These are phyloP conservation scores for Antidorcas marsupialis DNA, from an alignment of 2,113 vertebrate genomes.

Conservation along the genomic window DNA sequence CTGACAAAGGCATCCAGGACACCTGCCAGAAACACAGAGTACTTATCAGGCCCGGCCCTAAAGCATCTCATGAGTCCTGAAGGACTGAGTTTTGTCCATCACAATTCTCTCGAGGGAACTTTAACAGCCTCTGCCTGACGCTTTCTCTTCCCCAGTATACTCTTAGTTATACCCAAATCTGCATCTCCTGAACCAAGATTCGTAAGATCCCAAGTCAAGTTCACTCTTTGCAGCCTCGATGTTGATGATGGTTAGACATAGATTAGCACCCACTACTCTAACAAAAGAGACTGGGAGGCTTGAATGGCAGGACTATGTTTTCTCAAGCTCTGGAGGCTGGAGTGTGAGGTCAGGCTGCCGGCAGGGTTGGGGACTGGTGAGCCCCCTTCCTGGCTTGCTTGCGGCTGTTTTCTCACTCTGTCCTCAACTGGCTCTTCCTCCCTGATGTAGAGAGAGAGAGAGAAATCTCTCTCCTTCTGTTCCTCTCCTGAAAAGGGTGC, in stretches of 20 bases:
- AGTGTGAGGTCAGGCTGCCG: neutral
- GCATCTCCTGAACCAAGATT: neutral
- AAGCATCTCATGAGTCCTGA: neutral
- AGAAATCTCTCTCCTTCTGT: neutral
- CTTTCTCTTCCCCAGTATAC: neutral
- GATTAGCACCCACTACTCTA: neutral
- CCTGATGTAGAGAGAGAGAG: neutral
- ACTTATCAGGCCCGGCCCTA: neutral
- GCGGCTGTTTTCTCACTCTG: neutral
- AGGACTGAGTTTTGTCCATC: neutral
- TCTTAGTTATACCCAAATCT: neutral
- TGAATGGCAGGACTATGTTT: neutral
- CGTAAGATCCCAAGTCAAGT: neutral
- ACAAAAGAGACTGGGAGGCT: neutral
- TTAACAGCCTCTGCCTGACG: accelerated
- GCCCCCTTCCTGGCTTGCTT: neutral
- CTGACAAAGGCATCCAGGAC: neutral
- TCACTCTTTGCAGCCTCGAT: neutral
- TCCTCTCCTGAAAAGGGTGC: neutral
- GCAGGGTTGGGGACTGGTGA: accelerated
- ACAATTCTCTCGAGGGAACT: neutral
- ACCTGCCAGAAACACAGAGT: neutral
- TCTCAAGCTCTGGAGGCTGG: neutral
- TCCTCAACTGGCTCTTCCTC: neutral
- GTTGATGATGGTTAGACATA: neutral